These are phyloP conservation scores for Etheostoma cragini DNA, from an alignment of 2,113 vertebrate species.

Conservation along the genomic window DNA sequence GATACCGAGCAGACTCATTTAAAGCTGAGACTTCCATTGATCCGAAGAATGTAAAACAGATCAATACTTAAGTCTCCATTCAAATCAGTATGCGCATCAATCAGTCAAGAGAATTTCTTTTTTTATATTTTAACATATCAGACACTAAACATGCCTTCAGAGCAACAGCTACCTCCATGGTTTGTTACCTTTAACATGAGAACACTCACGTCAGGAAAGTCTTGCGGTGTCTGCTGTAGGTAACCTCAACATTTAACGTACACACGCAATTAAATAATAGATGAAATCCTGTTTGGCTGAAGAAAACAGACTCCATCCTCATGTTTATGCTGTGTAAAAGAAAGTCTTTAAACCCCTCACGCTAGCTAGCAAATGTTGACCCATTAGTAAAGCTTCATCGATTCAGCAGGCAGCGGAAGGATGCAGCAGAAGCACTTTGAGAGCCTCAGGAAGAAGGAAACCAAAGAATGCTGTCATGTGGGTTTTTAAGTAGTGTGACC, in stretches of 20 bases:
- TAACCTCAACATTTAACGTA: slow-evolving; percentile 28
- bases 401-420: slow-evolving; percentile 57
- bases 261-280: slow-evolving; percentile 57
- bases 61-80: slow-evolving; percentile 42
- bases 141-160: not conserved
- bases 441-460: slow-evolving; percentile 61
- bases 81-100: slow-evolving; percentile 28
- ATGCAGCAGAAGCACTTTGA: slow-evolving; percentile 63
- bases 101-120: not conserved
- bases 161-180: not conserved
- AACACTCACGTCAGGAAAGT: not conserved
- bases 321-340: slow-evolving; percentile 44
- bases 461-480: slow-evolving; percentile 25
- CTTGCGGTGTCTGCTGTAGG: not conserved
- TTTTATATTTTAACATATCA: not conserved
- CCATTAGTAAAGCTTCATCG: slow-evolving; percentile 78
- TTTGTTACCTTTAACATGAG: not conserved
- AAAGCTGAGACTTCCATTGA: slow-evolving; percentile 40
- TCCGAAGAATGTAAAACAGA: slow-evolving; percentile 31
- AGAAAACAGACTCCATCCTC: slow-evolving; percentile 40
- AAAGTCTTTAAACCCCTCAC: slow-evolving; percentile 61
- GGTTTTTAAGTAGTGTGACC: slow-evolving; percentile 34
- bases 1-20: slow-evolving; percentile 12
- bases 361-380: slow-evolving; percentile 59
- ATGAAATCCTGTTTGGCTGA: slow-evolving; percentile 45